Evolutionary conservation across 2,888 invertebrate genomes (phyloP).

Genomic region (Coenonympha arcania): DNA sequence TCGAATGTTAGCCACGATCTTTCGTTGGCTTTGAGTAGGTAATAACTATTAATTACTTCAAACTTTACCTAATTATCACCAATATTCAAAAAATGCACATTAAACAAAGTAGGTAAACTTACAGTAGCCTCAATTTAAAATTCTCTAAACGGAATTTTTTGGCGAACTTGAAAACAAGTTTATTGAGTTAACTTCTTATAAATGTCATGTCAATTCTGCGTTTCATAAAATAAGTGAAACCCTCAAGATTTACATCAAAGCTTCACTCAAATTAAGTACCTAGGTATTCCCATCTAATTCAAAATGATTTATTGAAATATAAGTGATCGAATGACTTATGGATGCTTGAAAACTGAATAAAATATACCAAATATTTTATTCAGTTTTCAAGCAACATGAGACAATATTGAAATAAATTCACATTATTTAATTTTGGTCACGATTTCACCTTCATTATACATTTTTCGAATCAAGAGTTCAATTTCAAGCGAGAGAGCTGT

Average conservation of each 20-base stretch:
- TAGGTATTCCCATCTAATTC: no score
- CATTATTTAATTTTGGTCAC: constrained; percentile 59
- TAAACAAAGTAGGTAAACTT: no score
- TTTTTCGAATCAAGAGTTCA: constrained; percentile 58
- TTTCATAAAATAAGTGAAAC: not conserved
- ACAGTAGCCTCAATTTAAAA: no score
- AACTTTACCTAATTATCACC: no score
- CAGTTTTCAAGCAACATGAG: not conserved
- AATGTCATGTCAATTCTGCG: constrained; percentile 44
- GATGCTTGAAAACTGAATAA: not conserved
- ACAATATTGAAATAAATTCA: constrained; percentile 29
- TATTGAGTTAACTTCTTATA: constrained; percentile 65
- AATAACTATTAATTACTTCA: no score
- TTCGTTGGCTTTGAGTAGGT: no score
- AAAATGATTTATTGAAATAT: not conserved
- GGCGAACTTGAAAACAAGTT: constrained; percentile 43
- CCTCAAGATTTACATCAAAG: not conserved
- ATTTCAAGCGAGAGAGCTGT: constrained; percentile 47
- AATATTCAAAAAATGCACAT: no score
- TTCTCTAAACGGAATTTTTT: constrained; percentile 39
- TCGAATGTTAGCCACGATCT: no score
- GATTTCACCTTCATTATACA: constrained; percentile 61
- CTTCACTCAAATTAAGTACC: not conserved
- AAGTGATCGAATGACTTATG: no score
- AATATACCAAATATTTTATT: not conserved